A percentile compares a stretch with the other conserved stretches of the same genome.
phyloP scores from a whole-genome alignment of 2,113 vertebrate genomes.

The Falcunculus frontatus region DNA sequence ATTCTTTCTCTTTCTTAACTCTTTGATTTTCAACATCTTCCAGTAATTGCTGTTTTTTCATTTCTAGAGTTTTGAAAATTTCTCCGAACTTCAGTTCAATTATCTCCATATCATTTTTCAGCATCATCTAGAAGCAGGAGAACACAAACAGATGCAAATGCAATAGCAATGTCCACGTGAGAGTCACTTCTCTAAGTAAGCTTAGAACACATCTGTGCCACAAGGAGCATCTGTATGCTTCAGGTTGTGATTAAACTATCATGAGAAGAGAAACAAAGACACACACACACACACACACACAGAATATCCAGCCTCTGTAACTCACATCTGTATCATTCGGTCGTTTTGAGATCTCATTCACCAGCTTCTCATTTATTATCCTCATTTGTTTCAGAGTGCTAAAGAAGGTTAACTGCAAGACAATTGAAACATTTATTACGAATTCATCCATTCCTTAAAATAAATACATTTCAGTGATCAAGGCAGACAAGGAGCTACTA shows the following conservation, averaged over 20 bases:
- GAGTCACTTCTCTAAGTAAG: not conserved
- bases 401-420: slow-evolving; percentile 65
- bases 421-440: not conserved
- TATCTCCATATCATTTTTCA: slow-evolving; percentile 42
- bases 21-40: slow-evolving; percentile 57
- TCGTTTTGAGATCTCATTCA: slow-evolving; percentile 26
- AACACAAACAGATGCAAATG: not conserved
- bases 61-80: slow-evolving; percentile 53
- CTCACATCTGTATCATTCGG: slow-evolving; percentile 1
- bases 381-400: slow-evolving; percentile 65
- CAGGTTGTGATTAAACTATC: not conserved
- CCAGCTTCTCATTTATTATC: slow-evolving; percentile 48
- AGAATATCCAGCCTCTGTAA: not conserved
- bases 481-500: not conserved
- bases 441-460: not conserved
- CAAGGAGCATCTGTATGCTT: not conserved
- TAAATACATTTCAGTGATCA: not conserved
- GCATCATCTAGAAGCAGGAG: not conserved
- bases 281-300: fast-evolving
- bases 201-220: not conserved
- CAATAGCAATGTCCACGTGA: not conserved
- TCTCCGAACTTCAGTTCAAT: slow-evolving; percentile 53
- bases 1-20: slow-evolving; percentile 42
- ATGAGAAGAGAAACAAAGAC: not conserved
- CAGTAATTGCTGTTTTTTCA: slow-evolving; percentile 53